A percentile compares a stretch with the other conserved stretches of the same genome.
Conservation (phyloP, 2,797 vertebrate species). For the Ateles fusciceps region DNA sequence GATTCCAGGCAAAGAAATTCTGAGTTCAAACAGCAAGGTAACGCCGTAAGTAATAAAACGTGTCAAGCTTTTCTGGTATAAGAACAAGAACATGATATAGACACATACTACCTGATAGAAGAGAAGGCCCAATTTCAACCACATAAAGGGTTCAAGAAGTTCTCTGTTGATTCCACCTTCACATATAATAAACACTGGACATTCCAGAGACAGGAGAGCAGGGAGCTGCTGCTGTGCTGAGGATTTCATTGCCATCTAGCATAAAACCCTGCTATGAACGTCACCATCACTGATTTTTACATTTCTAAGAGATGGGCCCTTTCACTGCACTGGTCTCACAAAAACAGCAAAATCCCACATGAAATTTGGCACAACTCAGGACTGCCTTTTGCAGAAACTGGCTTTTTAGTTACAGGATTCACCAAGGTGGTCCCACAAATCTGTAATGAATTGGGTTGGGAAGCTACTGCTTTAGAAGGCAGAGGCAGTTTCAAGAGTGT, state of each 20-base stretch:
- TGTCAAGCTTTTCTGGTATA: not conserved
- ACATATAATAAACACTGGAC: not conserved
- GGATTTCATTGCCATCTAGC: not conserved
- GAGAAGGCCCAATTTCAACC: not conserved
- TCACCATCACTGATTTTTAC: not conserved
- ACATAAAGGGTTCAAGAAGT: not conserved
- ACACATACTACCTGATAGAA: not conserved
- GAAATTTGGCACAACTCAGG: not conserved
- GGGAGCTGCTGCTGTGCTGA: not conserved
- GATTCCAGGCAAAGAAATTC: not conserved
- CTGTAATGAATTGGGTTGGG: not conserved
- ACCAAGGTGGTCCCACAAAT: not conserved
- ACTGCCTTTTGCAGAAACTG: not conserved
- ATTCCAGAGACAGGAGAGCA: not conserved
- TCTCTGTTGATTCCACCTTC: not conserved
- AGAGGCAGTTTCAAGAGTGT: not conserved
- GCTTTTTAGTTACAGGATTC: not conserved
- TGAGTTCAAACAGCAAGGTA: not conserved
- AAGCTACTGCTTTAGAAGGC: not conserved
- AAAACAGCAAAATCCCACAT: not conserved
- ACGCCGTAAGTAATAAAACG: not conserved
- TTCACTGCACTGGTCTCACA: not conserved
- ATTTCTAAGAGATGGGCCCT: not conserved
- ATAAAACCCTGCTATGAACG: not conserved
- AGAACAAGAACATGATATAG: not conserved